Evolutionary conservation across 2,888 invertebrate species (phyloP).

Genomic region (Azorinus chamasolen): DNA sequence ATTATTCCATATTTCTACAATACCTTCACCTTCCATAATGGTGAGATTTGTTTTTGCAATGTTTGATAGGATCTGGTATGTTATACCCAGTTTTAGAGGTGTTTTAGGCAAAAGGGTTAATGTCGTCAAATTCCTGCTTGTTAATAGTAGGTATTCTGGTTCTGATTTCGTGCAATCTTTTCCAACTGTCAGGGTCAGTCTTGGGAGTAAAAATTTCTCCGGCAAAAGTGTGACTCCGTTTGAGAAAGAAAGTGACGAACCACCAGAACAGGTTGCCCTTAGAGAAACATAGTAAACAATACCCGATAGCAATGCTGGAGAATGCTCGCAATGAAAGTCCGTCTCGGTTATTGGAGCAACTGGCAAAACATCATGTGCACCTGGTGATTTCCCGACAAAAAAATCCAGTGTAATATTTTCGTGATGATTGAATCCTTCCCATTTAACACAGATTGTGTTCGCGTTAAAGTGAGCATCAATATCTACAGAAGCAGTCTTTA

Average conservation of each 20-base stretch:
- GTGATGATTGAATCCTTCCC: constrained; percentile 46
- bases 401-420: constrained; percentile 14
- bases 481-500: constrained; percentile 2
- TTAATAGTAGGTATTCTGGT: too few species aligned
- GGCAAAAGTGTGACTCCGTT: too few species aligned
- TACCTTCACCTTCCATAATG: too few species aligned
- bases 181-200: too few species aligned
- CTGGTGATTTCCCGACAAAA: constrained; percentile 11
- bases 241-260: not conserved
- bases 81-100: too few species aligned
- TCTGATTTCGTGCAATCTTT: too few species aligned
- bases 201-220: too few species aligned
- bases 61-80: too few species aligned
- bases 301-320: not conserved
- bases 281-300: constrained; percentile 11
- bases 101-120: too few species aligned
- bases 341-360: not conserved
- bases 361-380: constrained; percentile 14
- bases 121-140: too few species aligned
- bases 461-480: constrained; percentile 30
- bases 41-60: too few species aligned
- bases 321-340: not conserved
- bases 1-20: too few species aligned
- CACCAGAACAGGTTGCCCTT: not conserved
- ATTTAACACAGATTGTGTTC: constrained; percentile 28